Base-by-base conservation (phyloP, 92 coral and sea anemone species). In the Heteractis magnifica region DNA sequence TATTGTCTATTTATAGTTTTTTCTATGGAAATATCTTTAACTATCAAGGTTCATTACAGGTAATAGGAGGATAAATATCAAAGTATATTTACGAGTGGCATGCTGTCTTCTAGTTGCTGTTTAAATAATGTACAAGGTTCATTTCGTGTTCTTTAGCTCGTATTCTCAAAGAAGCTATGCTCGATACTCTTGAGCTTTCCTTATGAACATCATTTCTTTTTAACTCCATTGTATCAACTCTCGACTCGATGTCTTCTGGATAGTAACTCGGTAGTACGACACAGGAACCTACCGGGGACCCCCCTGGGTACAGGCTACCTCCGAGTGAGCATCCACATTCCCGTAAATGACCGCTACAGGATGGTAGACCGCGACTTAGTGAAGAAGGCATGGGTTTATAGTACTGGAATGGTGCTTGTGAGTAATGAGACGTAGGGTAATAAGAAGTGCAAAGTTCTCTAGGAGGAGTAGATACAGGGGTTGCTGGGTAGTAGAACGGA, bases 141-240 rank as follows among this genome's bases (percentile, higher is more conserved):
- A 94, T 87, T 85, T 97, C 97, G 65, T 94, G 98, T 83, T 97
- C 99, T 82, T 97, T 97, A 6, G 99, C 99, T 76, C 96, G 90
- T 76, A 90, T 89, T 52, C 99, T 90, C 56, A 97, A 86, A 0
- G 98, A 90, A 10, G 92, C 94, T 68, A 97, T 97, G 81, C 99
- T 97, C 8, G 99, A 92, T 15, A 87, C 94, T 48, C 99, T 90
- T 51, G 78, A 82, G 65, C 26, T 89, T 75, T 94, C 93, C 84
- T 75, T 87, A 26, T 64, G 76, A 14, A 82, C 52, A 68, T 87
- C 87, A 4, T 84, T 83, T 7, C 87, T 6, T 55, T 85, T 85
- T 15, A 85, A 80, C 15, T 82, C 89, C 21, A 77, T 65, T 65
- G 82, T 87, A 0, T 88, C 92, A 3, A 75, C 41, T 64, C 87